phyloP scores from a whole-genome alignment of 1,140 invertebrate species.

The Melipona quadrifasciata region DNA sequence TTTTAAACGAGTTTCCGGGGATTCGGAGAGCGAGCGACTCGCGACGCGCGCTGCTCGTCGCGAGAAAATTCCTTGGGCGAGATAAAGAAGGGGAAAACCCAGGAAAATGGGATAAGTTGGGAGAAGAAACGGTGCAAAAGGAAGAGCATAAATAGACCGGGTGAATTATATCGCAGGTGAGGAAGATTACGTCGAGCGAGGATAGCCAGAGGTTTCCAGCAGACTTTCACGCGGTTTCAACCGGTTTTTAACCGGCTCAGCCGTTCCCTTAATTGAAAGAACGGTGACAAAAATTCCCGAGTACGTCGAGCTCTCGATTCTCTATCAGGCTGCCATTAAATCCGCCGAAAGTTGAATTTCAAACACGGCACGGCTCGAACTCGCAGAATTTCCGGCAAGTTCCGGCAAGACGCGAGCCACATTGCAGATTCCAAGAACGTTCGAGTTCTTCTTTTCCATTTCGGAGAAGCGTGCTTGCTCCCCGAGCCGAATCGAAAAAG shows the following conservation, averaged over 20 bases:
- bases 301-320: too few species aligned
- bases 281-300: too few species aligned
- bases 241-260: not conserved
- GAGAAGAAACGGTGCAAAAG: not conserved
- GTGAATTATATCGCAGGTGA: not conserved
- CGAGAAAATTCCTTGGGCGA: not conserved
- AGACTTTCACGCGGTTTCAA: too few species aligned
- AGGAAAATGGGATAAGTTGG: slow-evolving; percentile 13
- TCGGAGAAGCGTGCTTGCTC: slow-evolving; percentile 8
- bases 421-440: slow-evolving; percentile 9
- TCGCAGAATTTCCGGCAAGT: too few species aligned
- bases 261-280: too few species aligned
- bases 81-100: not conserved
- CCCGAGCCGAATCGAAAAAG: not conserved
- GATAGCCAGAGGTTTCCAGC: not conserved
- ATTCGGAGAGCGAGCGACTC: not conserved
- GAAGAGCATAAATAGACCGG: not conserved
- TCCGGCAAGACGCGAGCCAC: not conserved
- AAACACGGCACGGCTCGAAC: not conserved
- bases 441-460: not conserved
- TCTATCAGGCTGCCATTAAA: not conserved
- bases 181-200: not conserved
- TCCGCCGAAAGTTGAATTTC: not conserved
- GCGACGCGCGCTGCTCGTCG: not conserved
- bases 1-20: slow-evolving; percentile 2